phyloP scores from a whole-genome alignment of 2,113 vertebrate genomes.

The Empidonax traillii region DNA sequence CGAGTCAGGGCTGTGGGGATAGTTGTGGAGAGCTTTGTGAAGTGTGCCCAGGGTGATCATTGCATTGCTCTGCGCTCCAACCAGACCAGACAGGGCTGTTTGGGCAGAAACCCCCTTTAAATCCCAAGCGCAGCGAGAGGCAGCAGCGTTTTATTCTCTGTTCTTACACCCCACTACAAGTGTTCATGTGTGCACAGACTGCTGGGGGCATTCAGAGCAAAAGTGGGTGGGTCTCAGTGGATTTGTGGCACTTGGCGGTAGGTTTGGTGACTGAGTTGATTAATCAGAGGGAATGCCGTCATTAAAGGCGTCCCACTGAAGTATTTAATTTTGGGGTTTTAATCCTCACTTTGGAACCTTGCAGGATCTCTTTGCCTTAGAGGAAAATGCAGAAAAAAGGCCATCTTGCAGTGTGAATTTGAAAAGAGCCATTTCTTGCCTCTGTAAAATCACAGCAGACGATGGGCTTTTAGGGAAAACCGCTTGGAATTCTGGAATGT shows the following conservation, averaged over 20 bases:
- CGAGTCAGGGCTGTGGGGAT: slow-evolving; percentile 47
- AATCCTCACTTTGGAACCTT: neutral
- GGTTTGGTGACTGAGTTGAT: slow-evolving; percentile 5
- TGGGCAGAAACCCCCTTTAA: slow-evolving; percentile 12
- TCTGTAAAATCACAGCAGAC: neutral
- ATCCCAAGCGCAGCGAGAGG: neutral
- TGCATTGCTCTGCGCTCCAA: neutral
- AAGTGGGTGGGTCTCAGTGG: neutral
- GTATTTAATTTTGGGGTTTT: neutral
- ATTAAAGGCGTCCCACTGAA: neutral
- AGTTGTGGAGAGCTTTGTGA: slow-evolving; percentile 1
- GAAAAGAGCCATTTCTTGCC: neutral
- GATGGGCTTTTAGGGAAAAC: neutral
- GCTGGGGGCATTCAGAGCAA: slow-evolving; percentile 22
- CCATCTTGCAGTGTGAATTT: neutral
- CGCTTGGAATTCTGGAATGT: neutral
- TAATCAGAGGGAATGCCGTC: slow-evolving; percentile 1
- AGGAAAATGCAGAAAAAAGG: neutral
- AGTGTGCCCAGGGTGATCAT: slow-evolving; percentile 21
- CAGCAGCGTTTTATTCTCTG: slow-evolving; percentile 23
- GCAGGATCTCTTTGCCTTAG: neutral
- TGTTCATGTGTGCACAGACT: neutral
- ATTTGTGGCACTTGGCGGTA: neutral
- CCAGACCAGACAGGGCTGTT: slow-evolving; percentile 30
- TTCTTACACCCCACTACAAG: slow-evolving; percentile 25